These are phyloP conservation scores for Melanerpes aurifrons DNA, from an alignment of 2,113 vertebrate species.

Conservation along the genomic window DNA sequence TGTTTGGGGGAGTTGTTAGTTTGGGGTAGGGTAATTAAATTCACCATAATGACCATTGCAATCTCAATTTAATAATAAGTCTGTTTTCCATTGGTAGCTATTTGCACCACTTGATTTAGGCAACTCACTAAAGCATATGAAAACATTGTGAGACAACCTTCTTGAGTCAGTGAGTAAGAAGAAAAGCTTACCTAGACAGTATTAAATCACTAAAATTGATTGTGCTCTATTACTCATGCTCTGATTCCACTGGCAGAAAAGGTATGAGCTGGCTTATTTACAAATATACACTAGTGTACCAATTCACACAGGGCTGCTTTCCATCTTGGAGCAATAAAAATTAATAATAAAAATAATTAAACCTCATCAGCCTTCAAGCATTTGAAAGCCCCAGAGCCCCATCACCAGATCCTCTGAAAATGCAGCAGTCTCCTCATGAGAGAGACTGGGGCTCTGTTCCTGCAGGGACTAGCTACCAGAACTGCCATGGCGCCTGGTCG, in stretches of 20 bases:
- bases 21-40: background rate
- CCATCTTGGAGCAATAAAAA: background rate
- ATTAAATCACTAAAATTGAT: slow-evolving; percentile 40
- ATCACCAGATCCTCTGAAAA: slow-evolving; percentile 20
- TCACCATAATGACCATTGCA: slow-evolving; percentile 6
- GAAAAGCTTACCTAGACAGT: slow-evolving; percentile 32
- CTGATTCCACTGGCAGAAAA: background rate
- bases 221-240: slow-evolving; percentile 6
- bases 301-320: slow-evolving; percentile 4
- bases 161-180: slow-evolving; percentile 7
- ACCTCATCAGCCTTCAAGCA: slow-evolving; percentile 9
- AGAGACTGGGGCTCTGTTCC: background rate
- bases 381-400: slow-evolving; percentile 1
- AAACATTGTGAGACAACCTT: background rate
- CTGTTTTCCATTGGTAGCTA: slow-evolving; percentile 18
- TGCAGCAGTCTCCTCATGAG: background rate
- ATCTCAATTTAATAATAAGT: slow-evolving; percentile 17
- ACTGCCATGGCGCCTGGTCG: background rate
- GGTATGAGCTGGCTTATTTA: slow-evolving; percentile 6
- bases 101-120: background rate
- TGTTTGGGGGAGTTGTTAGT: background rate
- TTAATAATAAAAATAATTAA: slow-evolving; percentile 66
- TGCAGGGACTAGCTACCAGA: slow-evolving; percentile 7
- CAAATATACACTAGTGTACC: background rate
- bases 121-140: slow-evolving; percentile 8